A percentile compares a stretch with the other conserved stretches of the same genome.
phyloP scores from a whole-genome alignment of 2,888 invertebrate genomes.

The Spatulosminthurus flaviceps region DNA sequence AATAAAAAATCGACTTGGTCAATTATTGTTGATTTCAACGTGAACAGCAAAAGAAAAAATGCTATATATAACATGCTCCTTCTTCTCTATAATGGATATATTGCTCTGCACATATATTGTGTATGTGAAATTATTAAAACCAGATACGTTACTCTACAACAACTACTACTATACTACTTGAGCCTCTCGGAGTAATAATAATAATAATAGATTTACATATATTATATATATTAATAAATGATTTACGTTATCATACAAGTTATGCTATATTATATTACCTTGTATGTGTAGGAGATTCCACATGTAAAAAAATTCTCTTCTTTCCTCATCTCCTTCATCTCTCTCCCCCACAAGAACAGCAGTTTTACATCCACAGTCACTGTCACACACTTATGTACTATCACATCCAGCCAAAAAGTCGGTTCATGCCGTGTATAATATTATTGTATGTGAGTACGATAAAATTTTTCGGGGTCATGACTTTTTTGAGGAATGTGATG shows the following conservation, averaged over 20 bases:
- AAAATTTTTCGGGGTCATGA: too few species aligned
- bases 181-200: slow-evolving; percentile 7
- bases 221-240: background rate
- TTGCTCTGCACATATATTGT: background rate
- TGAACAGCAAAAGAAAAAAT: background rate
- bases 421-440: background rate
- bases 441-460: background rate
- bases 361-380: background rate
- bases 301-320: background rate
- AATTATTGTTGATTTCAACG: background rate
- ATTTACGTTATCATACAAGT: background rate
- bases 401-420: background rate
- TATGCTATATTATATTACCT: background rate
- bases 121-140: background rate
- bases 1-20: slow-evolving; percentile 25
- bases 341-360: background rate
- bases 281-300: too few species aligned
- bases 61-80: background rate
- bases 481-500: too few species aligned
- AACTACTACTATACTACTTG: background rate
- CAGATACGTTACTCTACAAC: background rate
- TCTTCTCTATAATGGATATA: background rate
- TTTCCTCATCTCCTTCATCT: background rate
- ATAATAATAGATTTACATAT: slow-evolving; percentile 12
- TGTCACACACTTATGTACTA: background rate